Base-by-base conservation (phyloP, 2,797 vertebrate species). In the Cuculus canorus region DNA sequence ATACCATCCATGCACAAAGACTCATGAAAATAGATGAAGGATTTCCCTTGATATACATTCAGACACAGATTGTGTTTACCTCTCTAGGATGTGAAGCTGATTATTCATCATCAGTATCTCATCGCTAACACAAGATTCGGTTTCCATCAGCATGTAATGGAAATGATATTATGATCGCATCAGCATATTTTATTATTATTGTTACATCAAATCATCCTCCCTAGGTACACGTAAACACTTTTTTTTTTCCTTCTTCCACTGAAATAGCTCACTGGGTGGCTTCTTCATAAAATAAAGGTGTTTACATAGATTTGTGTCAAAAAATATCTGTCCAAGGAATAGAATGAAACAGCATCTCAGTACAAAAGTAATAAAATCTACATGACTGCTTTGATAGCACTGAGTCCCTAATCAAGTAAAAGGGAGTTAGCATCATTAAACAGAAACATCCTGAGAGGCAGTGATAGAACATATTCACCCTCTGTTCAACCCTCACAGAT, bases 51-150 rank as follows among this genome's bases (percentile, higher is more conserved):
- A 60, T 78, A 76, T 84, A 82, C 88, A 79, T 83, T 66, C 80
- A 83, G 56, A 30, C 73, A 45, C 83, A 59, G 90, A 72, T 7
- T 96, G 90, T 92, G 82, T 93, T 96, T 84, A 76, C 88, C 86
- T 88, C n/a, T 25, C 73, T 17, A 57, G 82, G 88, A 89, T 32
- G 47, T 18, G 63, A 69, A 92, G 72, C 82, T 92, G 92, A 92
- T 96, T 96, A 96, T 94, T 92, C 93, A 95, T 65, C 94, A 96
- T 78, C 95, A 68, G 76, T 35, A 84, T 43, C 82, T 91, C 94
- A 95, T 69, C 90, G 90, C 83, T 19, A 86, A 72, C 65, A 92
- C 24, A 39, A 88, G 73, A 45, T 66, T 86, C 48, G 0, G 24
- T 64, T 86, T 70, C 66, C 45, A 65, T 54, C 70, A 4, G 9